Evolutionary conservation across 2,113 vertebrate species (phyloP), one percentile per base, ranked within the genome.

Genomic region (Fukomys damarensis): DNA sequence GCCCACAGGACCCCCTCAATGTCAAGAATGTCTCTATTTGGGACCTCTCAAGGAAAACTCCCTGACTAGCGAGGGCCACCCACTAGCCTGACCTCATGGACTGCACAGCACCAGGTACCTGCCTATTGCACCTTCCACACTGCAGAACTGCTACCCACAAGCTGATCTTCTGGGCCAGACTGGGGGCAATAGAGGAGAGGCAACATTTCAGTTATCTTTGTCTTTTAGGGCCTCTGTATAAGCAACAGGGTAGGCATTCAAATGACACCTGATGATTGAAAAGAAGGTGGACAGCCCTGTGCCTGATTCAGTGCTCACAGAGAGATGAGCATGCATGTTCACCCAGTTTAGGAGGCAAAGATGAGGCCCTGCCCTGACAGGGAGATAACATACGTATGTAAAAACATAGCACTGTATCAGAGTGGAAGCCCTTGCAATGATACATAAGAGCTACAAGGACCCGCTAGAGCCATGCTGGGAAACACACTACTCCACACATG

Each of bases 401-500:
- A 61, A 41, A 16, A 84, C 2, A 26, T 5, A 84, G 41, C 58
- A 22, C 2, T 8, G 7, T 66, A 41, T 24, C 46, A 3, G 24
- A 32, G 56, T 46, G 17, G 56, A 70, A 86, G 66, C n/a, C 63
- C 76, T 8, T 20, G 17, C 5, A 24, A 26, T 19, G 41, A 1
- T 14, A 6, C 3, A 16, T 52, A 19, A 38, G 10, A 17, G 41
- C 17, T 80, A 22, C 32, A 19, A 26, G 10, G 35, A 35, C 14
- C 3, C 61, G 14, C n/a, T 2, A 5, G 30, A 41, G 14, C 11
- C 66, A 11, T 9, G 7, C 30, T 35, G 30, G 59, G 65, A 81
- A 76, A 38, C 38, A 41, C 65, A 1, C 26, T 38, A 10, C 3
- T 52, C 43, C 0, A 10, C 1, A 1, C 0, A 10, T 0, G 16